Evolutionary conservation across 2,888 invertebrate species (phyloP).

Genomic region (Cosmorhoe ocellata): DNA sequence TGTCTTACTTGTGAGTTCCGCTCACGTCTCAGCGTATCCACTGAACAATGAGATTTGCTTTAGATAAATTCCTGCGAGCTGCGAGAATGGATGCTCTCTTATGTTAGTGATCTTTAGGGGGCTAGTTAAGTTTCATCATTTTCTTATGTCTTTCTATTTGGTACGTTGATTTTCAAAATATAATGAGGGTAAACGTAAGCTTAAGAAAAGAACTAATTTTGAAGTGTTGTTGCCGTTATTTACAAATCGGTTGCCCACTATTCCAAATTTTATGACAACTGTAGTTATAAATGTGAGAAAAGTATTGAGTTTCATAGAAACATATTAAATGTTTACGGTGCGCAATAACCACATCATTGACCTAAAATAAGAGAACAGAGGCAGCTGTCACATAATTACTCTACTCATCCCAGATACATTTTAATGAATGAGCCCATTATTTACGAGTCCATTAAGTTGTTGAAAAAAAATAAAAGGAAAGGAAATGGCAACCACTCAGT

Average conservation of each 20-base stretch:
- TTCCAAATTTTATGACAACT: no score
- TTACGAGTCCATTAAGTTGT: constrained; percentile 77
- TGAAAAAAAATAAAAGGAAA: constrained; percentile 71
- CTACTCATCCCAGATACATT: constrained; percentile 58
- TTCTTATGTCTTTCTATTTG: constrained; percentile 9
- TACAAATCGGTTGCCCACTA: no score
- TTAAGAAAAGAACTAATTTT: no score
- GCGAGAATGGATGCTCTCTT: constrained; percentile 50
- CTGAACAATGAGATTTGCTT: constrained; percentile 73
- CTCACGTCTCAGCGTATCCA: constrained; percentile 65
- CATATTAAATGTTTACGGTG: constrained; percentile 12
- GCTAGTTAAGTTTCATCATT: constrained; percentile 16
- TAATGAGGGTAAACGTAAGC: no score
- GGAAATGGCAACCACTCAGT: constrained; percentile 75
- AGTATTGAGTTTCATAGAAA: no score
- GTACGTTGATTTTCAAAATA: no score
- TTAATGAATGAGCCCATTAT: constrained; percentile 71
- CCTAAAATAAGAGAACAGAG: constrained; percentile 27
- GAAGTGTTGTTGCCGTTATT: no score
- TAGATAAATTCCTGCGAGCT: constrained; percentile 60
- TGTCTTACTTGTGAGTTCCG: constrained; percentile 70
- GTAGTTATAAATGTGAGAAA: no score
- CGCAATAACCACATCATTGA: constrained; percentile 26
- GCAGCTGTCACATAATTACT: constrained; percentile 49
- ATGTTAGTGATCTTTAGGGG: constrained; percentile 25